phyloP scores from a whole-genome alignment of 2,888 invertebrate genomes.

The Epinotia bilunana region DNA sequence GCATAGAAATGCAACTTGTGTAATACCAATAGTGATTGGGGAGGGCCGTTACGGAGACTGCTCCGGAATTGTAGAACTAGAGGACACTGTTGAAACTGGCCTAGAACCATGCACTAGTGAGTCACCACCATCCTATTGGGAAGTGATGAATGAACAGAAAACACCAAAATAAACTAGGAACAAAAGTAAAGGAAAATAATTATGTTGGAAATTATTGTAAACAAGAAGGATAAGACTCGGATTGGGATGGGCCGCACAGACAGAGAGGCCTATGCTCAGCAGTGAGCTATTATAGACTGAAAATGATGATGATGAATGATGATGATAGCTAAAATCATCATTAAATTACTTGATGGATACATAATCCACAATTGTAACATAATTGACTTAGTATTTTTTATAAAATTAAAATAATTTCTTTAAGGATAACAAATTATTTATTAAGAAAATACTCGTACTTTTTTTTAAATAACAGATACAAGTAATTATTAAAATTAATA shows the following conservation, averaged over 20 bases:
- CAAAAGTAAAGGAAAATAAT: neutral
- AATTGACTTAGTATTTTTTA: neutral
- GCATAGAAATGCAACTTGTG: constrained; percentile 29
- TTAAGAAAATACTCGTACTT: neutral
- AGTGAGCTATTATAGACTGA: too few relatives aligned
- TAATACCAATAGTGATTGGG: constrained; percentile 41
- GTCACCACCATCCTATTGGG: constrained; percentile 51
- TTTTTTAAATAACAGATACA: neutral
- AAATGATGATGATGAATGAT: too few relatives aligned
- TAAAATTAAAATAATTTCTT: neutral
- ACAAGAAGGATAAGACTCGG: too few relatives aligned
- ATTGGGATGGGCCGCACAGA: too few relatives aligned
- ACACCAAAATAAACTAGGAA: constrained; percentile 9
- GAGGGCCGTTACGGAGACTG: constrained; percentile 36
- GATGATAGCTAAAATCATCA: too few relatives aligned
- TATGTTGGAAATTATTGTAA: neutral
- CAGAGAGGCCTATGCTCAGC: too few relatives aligned
- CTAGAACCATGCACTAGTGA: constrained; percentile 1
- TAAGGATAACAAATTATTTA: neutral
- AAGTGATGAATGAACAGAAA: constrained; percentile 49
- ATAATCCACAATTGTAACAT: too few relatives aligned
- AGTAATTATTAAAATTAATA: neutral
- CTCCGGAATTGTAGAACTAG: constrained; percentile 29
- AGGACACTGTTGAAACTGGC: constrained; percentile 15
- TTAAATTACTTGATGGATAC: neutral